Evolutionary conservation across 2,888 invertebrate species (phyloP), one percentile per base, ranked within the genome.

Genomic region (Machimus rusticus): DNA sequence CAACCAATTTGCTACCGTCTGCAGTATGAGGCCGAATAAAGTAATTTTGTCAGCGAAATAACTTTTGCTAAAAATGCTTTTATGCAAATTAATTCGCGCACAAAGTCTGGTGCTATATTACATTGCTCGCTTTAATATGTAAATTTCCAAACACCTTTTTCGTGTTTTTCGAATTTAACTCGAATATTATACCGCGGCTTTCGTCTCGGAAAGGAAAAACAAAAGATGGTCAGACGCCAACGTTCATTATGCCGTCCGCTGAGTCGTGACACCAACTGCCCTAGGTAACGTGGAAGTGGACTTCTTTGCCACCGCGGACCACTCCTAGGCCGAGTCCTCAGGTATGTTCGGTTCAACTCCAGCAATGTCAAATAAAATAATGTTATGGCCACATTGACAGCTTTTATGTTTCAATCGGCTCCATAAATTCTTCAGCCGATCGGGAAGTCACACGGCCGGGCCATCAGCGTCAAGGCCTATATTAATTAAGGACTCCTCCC

Each of bases 391-490:
- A 85, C 86, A 87, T 31, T 86, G 87, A 87, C 87, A 87, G 85
- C 87, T 87, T 87, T 87, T 87, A 87, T 86, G 87, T 87, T 87
- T 87, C 87, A 87, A 87, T 87, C 87, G 74, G 87, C 66, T 87
- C 78, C 66, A 87, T 87, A 86, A 87, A 87, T 87, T 86, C 79
- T 79, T 78, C 57, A 84, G 6, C 2, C 39, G 39, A 23, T 37
- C 85, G 76, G 85, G 37, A 66, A 78, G 77, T 86, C 78, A 78
- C 74, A 77, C 76, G 51, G 76, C 51, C n/a, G 31, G 31, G 46
- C 86, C 6, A 78, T 74, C 51, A 86, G 74, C 46, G 76, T 81
- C 66, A 84, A 43, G 84, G 28, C 39, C 19, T 74, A 74, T 84
- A 66, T 66, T 84, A 84, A 84, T 84, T 84, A 74, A 39, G 74